These are phyloP conservation scores for Sphaeramia orbicularis DNA, from an alignment of 2,797 vertebrate species.

Conservation along the genomic window DNA sequence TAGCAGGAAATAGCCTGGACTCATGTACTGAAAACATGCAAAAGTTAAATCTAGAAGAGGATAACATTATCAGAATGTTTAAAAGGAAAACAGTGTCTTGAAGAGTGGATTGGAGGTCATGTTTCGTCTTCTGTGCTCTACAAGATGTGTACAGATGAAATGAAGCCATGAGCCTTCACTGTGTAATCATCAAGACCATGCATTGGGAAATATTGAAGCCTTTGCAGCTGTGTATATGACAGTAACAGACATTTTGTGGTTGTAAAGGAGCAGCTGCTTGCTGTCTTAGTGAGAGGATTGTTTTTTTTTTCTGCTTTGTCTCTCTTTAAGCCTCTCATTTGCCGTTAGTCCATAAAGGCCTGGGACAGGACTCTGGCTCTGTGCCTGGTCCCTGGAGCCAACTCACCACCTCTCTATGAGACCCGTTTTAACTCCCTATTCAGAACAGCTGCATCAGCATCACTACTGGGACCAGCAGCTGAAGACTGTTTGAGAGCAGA, in stretches of 20 bases:
- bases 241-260: slow-evolving; percentile 60
- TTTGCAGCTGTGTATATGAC: slow-evolving; percentile 72
- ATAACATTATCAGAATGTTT: not conserved
- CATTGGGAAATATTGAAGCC: slow-evolving; percentile 50
- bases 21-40: not conserved
- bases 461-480: slow-evolving; percentile 35
- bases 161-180: slow-evolving; percentile 7
- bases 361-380: slow-evolving; percentile 68
- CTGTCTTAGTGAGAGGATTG: slow-evolving; percentile 68
- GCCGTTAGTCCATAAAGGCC: slow-evolving; percentile 70
- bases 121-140: not conserved
- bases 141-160: slow-evolving; percentile 19
- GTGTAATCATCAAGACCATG: slow-evolving; percentile 31
- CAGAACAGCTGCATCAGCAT: slow-evolving; percentile 70
- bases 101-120: slow-evolving; percentile 6
- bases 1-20: not conserved
- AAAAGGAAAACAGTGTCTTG: not conserved
- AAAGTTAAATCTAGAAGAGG: not conserved
- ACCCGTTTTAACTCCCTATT: slow-evolving; percentile 45
- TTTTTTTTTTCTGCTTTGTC: slow-evolving; percentile 69
- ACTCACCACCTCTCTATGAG: slow-evolving; percentile 60
- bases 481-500: slow-evolving; percentile 8
- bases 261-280: slow-evolving; percentile 79
- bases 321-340: slow-evolving; percentile 73
- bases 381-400: slow-evolving; percentile 67